These are phyloP conservation scores for Electrona antarctica DNA, from an alignment of 2,113 vertebrate genomes.

Conservation along the genomic window DNA sequence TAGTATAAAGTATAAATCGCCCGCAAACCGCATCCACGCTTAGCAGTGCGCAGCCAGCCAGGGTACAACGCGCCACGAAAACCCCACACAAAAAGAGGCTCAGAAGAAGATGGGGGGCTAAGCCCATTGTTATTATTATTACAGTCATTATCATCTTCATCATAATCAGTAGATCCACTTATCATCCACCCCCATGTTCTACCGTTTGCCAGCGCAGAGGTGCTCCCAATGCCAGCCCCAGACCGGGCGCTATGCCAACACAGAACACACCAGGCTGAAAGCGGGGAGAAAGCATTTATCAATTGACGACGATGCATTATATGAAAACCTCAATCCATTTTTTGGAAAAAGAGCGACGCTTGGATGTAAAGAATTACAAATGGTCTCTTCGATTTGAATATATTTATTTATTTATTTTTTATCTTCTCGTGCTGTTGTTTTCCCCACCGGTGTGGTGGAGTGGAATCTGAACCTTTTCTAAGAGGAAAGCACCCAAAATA, in stretches of 20 bases:
- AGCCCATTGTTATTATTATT: slow-evolving; percentile 68
- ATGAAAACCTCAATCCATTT: slow-evolving; percentile 41
- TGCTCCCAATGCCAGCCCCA: slow-evolving; percentile 51
- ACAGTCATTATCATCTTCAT: slow-evolving; percentile 69
- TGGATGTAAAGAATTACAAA: slow-evolving; percentile 31
- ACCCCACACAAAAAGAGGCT: slow-evolving; percentile 42
- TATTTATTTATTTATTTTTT: background rate
- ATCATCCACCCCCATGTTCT: slow-evolving; percentile 64
- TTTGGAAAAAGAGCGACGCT: slow-evolving; percentile 21
- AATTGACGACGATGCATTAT: slow-evolving; percentile 36
- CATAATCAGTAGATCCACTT: slow-evolving; percentile 62
- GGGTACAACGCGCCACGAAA: slow-evolving; percentile 21
- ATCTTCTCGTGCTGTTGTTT: slow-evolving; percentile 7
- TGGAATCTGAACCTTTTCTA: slow-evolving; percentile 47
- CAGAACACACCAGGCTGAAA: slow-evolving; percentile 21
- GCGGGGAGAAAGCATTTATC: slow-evolving; percentile 53
- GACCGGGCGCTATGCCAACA: slow-evolving; percentile 62
- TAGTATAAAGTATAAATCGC: no score
- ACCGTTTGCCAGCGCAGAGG: slow-evolving; percentile 51
- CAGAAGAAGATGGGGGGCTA: slow-evolving; percentile 47
- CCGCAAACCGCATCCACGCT: no score
- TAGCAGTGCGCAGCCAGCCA: no score
- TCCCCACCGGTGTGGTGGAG: slow-evolving; percentile 23
- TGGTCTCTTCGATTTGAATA: slow-evolving; percentile 59
- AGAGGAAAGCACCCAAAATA: slow-evolving; percentile 16